Conservation (phyloP, 2,797 vertebrate genomes). For the Anguilla obscura region DNA sequence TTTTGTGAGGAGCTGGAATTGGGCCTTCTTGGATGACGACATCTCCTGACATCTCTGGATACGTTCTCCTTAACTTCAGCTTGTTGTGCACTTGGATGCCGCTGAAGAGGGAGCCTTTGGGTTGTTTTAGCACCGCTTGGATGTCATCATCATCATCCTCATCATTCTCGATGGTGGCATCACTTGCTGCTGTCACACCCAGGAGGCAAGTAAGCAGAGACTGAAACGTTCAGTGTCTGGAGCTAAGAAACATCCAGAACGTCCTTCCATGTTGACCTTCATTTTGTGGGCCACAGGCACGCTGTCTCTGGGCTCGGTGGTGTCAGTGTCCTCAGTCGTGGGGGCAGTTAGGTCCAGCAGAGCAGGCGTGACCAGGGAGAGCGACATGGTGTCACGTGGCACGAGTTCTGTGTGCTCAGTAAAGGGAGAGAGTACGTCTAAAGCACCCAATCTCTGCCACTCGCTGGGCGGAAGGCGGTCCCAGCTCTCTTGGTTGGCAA, state of each 20-base stretch:
- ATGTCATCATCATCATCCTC: not conserved
- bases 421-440: not conserved
- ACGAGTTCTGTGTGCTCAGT: not conserved
- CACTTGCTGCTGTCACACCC: not conserved
- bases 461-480: not conserved
- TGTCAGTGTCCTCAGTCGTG: not conserved
- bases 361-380: not conserved
- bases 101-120: too few species aligned
- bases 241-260: not conserved
- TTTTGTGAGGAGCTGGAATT: too few species aligned
- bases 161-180: not conserved
- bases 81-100: not conserved
- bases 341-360: not conserved
- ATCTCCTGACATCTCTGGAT: too few species aligned
- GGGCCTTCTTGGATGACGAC: too few species aligned
- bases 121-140: not conserved
- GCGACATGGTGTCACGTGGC: not conserved
- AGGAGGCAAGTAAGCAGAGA: not conserved
- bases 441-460: slow-evolving; percentile 7
- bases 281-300: not conserved
- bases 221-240: not conserved
- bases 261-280: not conserved
- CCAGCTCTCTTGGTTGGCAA: not conserved
- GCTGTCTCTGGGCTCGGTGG: too few species aligned
- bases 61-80: too few species aligned